These are phyloP conservation scores for Synergus gifuensis DNA, from an alignment of 2,888 invertebrate genomes.

Conservation along the genomic window DNA sequence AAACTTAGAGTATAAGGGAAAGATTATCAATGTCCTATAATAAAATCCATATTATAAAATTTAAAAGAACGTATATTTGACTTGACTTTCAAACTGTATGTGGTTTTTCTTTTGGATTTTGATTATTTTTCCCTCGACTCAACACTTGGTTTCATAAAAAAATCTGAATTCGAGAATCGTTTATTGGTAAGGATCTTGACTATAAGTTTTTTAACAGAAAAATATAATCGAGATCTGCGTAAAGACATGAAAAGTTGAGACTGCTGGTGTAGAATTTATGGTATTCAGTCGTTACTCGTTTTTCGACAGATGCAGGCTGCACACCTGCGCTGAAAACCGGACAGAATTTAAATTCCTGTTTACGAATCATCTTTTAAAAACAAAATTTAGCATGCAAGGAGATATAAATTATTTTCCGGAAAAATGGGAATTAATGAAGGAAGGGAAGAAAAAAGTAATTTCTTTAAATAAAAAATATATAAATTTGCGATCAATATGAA, in stretches of 20 bases:
- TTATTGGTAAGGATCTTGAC: slow-evolving; percentile 28
- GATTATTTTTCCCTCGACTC: slow-evolving; percentile 27
- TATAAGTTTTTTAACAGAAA: slow-evolving; percentile 29
- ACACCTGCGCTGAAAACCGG: slow-evolving; percentile 42
- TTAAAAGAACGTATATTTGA: not conserved
- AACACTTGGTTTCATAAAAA: slow-evolving; percentile 34
- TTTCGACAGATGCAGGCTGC: slow-evolving; percentile 36
- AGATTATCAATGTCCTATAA: slow-evolving; percentile 18
- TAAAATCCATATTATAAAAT: not conserved
- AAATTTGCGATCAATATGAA: not conserved
- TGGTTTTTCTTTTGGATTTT: not conserved
- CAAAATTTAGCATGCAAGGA: slow-evolving; percentile 15
- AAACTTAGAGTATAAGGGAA: slow-evolving; percentile 34
- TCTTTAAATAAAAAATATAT: not conserved
- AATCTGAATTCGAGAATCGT: slow-evolving; percentile 34
- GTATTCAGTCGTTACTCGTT: slow-evolving; percentile 41
- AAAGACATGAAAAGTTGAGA: slow-evolving; percentile 38
- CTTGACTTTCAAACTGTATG: not conserved
- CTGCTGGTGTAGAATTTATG: slow-evolving; percentile 33
- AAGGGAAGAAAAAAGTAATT: not conserved
- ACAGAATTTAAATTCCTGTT: slow-evolving; percentile 34
- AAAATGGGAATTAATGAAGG: slow-evolving; percentile 21
- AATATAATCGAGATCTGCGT: slow-evolving; percentile 29
- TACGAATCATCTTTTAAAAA: not conserved
- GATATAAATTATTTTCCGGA: not conserved